Percentiles rank a stretch among this genome's conserved stretches.
Conservation (phyloP, 2,113 vertebrate species). For the Atlantisia rogersi region DNA sequence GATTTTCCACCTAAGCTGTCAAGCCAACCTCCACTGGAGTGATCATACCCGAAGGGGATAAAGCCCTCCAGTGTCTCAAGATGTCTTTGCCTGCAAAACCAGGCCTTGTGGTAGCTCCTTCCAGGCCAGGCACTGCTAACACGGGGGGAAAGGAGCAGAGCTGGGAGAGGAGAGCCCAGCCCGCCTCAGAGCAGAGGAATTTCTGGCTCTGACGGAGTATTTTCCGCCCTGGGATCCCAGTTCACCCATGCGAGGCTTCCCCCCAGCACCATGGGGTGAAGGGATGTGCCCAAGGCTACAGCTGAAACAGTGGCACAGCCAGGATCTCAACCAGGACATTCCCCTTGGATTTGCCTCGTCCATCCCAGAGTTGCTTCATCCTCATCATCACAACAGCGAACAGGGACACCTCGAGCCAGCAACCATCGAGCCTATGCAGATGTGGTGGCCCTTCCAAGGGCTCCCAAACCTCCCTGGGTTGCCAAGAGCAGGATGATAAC, state of each 20-base stretch:
- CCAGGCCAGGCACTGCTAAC: background rate
- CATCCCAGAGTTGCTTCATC: background rate
- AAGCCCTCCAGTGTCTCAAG: conserved; percentile 10
- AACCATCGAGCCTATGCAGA: rapidly evolving
- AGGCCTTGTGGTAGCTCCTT: background rate
- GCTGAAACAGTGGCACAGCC: background rate
- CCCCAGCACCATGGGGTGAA: background rate
- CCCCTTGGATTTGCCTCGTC: background rate
- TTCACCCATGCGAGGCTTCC: background rate
- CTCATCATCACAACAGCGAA: rapidly evolving
- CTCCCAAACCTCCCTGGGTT: background rate
- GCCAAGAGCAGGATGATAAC: background rate
- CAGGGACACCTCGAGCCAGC: rapidly evolving
- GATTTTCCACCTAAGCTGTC: conserved; percentile 63
- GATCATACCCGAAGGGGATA: conserved; percentile 46
- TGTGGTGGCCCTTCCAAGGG: background rate
- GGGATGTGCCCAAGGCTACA: background rate
- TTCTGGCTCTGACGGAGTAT: background rate
- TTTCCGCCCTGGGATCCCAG: background rate
- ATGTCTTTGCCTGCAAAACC: background rate
- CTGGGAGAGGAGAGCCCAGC: background rate
- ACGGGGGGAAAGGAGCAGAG: background rate
- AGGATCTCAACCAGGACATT: background rate
- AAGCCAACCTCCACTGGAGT: conserved; percentile 48
- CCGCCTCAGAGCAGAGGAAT: conserved; percentile 4